A percentile compares a stretch with the other conserved stretches of the same genome.
Conservation (phyloP, 2,888 invertebrate genomes). For the Heteromurus nitidus region DNA sequence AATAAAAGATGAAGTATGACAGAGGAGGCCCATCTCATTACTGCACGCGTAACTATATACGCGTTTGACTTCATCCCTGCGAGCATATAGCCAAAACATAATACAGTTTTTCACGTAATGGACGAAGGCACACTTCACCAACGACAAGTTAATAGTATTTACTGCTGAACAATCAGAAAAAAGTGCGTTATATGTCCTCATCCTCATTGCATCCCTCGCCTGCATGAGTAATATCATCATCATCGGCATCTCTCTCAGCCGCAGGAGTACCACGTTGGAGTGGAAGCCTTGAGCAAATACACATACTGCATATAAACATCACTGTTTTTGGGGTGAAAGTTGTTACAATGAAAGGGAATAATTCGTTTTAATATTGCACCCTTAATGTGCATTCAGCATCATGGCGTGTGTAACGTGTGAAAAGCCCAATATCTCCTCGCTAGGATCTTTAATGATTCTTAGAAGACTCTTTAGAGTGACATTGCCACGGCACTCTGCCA, state of each 20-base stretch:
- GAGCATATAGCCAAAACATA: neutral
- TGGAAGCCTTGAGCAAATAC: neutral
- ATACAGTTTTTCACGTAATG: neutral
- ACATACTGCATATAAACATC: conserved; percentile 10
- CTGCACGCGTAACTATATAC: neutral
- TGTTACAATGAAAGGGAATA: neutral
- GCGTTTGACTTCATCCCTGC: neutral
- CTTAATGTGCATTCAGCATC: neutral
- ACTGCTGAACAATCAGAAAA: no score
- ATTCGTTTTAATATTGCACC: no score
- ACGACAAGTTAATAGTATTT: no score
- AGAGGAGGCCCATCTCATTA: conserved; percentile 20
- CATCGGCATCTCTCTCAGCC: neutral
- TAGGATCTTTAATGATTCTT: neutral
- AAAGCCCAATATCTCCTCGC: no score
- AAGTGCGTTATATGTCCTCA: neutral
- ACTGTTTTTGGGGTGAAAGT: conserved; percentile 9
- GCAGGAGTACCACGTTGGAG: neutral
- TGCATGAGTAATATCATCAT: neutral
- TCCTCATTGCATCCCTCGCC: no score
- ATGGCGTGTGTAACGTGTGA: neutral
- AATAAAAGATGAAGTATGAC: conserved; percentile 5
- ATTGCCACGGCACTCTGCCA: neutral
- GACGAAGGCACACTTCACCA: no score
- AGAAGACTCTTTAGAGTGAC: neutral